Base-by-base conservation (phyloP, 2,888 invertebrate species). In the Ephialtes manifestator region DNA sequence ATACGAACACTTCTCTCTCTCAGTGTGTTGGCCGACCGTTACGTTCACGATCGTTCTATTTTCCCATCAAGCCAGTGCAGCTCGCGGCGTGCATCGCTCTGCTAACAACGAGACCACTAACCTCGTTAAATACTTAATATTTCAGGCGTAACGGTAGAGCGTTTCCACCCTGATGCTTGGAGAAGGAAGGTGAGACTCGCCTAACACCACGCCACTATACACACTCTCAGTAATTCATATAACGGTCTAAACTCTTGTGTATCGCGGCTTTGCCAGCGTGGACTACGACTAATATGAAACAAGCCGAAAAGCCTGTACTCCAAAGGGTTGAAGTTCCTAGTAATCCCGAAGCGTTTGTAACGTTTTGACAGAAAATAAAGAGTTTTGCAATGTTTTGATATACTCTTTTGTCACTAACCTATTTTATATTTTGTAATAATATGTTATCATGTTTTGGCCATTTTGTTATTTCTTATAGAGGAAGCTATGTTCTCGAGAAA, bases 51-150 rank as follows among this genome's bases (percentile, higher is more conserved):
- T 71, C 81, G 75, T 85, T 82, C 81, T 65, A 82, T 85, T 82
- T 79, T 75, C 70, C 43, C 81, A 79, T 84, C 72, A 67, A 80
- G n/a, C 68, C 24, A 20, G 20, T 60, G 55, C 46, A 35, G 18
- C 31, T 39, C 39, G 15, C 11, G 20, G 20, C 70, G 48, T 20
- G 65, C 58, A 39, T 58, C 58, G 20, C 28, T 46, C 70, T 55
- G 24, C 67, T 53, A 46, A 48, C 51, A 43, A 58, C 68, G 46
- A 51, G 51, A 68, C 51, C 77, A 28, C 76, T 65, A 70, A 76
- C 55, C 65, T 85, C 82, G 82, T 85, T 85, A 84, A 75, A 78
- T 84, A 78, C 81, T 84, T 78, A 79, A 85, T 79, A 82, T 85
- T 85, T 85, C 75, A 85, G 55, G 75, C 79, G 48, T 76, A 75